Evolutionary conservation across 2,888 invertebrate species (phyloP).

Genomic region (Himalopsyche kuldschensis): DNA sequence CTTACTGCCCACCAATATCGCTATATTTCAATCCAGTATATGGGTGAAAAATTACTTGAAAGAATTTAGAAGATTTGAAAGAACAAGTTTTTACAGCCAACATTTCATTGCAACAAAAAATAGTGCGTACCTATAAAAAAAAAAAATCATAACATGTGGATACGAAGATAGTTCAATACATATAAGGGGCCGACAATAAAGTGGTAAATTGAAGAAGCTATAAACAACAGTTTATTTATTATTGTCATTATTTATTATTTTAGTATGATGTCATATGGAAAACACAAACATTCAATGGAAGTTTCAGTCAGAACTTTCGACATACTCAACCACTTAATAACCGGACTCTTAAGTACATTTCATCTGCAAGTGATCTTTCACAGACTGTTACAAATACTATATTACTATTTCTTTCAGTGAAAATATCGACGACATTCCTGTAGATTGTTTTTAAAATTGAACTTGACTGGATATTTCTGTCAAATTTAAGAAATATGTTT

Average conservation of each 20-base stretch:
- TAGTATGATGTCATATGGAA: conserved; percentile 43
- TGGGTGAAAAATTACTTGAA: no score
- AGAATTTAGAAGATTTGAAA: no score
- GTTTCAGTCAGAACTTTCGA: conserved; percentile 49
- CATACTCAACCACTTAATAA: conserved; percentile 47
- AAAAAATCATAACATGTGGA: no score
- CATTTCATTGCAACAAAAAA: no score
- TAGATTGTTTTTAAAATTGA: background rate
- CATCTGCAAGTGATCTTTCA: background rate
- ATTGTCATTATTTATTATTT: conserved; percentile 5
- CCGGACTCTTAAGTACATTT: conserved; percentile 43
- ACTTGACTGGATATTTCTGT: background rate
- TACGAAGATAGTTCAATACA: no score
- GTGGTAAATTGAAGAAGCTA: background rate
- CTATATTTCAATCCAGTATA: no score
- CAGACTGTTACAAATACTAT: background rate
- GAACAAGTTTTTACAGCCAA: no score
- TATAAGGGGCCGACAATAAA: no score
- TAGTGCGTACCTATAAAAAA: no score
- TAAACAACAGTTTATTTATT: background rate
- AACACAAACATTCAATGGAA: conserved; percentile 40
- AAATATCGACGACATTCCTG: background rate
- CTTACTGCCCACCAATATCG: no score
- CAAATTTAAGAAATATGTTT: background rate
- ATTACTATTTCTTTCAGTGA: background rate